Base-by-base conservation (phyloP, 2,113 vertebrate genomes). In the Climacteris rufus region DNA sequence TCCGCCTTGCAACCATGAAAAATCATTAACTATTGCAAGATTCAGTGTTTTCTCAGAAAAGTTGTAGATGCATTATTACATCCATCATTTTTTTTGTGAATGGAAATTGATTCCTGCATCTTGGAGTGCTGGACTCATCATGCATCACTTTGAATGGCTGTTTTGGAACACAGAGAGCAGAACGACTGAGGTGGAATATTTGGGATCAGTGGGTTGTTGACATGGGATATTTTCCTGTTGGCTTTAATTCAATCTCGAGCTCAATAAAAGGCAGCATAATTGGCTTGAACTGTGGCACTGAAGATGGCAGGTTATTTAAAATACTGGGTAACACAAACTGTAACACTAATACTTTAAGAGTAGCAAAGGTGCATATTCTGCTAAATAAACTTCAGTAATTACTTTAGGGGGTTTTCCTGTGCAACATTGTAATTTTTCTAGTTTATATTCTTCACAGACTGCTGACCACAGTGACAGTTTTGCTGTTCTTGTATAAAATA, bases 391-490 rank as follows among this genome's bases (percentile, higher is more conserved):
- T 79, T 87, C 89, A 85, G 78, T 95, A 92, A 94, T 97, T 89
- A 83, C 96, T 97, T 97, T 82, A 91, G 96, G 96, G 97, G 95
- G 21, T 93, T 96, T 97, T 97, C 91, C 68, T 94, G 42, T 83
- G 72, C 89, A 93, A 95, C 91, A 74, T 4, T 90, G 88, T 97
- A 93, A 96, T 97, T 97, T 97, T 70, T 95, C 92, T 88, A 90
- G 37, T 93, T 97, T 87, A 93, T 79, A 72, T 97, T 94, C 96
- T 87, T 96, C 94, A 94, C 79, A 77, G 95, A 77, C 83, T 98
- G 97, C 97, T 98, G 97, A 97, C 97, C 97, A 90, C 91, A 68
- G 94, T 97, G 98, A 97, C 97, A 95, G 56, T 81, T 89, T 81
- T 80, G 88, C 97, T 95, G 94, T 79, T 98, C 86, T 96, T 91